A percentile compares a stretch with the other conserved stretches of the same genome.
These are phyloP conservation scores for Bacillus rossius DNA, from an alignment of 1,140 invertebrate genomes.

Conservation along the genomic window DNA sequence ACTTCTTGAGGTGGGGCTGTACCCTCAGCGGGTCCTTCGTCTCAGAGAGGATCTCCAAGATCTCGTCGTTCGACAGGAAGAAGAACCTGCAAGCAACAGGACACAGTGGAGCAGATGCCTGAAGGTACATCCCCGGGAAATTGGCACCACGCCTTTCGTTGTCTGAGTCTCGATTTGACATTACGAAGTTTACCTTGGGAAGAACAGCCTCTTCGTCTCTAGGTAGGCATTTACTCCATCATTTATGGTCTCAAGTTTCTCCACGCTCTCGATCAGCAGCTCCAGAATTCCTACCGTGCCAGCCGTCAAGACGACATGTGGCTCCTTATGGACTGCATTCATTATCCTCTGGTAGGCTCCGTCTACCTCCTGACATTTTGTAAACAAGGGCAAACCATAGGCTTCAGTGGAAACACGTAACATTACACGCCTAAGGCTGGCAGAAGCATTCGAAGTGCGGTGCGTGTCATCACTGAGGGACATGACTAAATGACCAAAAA, in stretches of 20 bases:
- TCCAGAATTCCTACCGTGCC: conserved; percentile 67
- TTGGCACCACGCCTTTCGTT: no score
- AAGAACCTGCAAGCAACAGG: conserved; percentile 63
- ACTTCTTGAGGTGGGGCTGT: conserved; percentile 89
- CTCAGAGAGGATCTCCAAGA: conserved; percentile 92
- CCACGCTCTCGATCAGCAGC: conserved; percentile 63
- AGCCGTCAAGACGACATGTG: conserved; percentile 67
- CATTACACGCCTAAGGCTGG: no score
- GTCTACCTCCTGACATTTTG: conserved; percentile 52
- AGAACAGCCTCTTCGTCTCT: conserved; percentile 87
- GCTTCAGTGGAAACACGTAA: no score
- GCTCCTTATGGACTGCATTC: conserved; percentile 62
- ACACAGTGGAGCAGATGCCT: no score
- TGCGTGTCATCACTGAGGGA: no score
- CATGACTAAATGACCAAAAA: no score
- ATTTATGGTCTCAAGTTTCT: conserved; percentile 73
- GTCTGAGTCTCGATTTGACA: no score
- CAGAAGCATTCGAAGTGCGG: no score
- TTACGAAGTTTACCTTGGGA: conserved; percentile 64
- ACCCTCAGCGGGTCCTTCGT: conserved; percentile 83
- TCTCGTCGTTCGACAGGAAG: conserved; percentile 93
- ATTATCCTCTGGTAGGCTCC: conserved; percentile 75
- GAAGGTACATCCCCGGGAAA: no score
- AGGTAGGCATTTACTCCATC: conserved; percentile 86
- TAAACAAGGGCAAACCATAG: conserved; percentile 10